A percentile compares a stretch with the other conserved stretches of the same genome.
phyloP scores from a whole-genome alignment of 2,797 vertebrate genomes.

The Meriones psammophilus region DNA sequence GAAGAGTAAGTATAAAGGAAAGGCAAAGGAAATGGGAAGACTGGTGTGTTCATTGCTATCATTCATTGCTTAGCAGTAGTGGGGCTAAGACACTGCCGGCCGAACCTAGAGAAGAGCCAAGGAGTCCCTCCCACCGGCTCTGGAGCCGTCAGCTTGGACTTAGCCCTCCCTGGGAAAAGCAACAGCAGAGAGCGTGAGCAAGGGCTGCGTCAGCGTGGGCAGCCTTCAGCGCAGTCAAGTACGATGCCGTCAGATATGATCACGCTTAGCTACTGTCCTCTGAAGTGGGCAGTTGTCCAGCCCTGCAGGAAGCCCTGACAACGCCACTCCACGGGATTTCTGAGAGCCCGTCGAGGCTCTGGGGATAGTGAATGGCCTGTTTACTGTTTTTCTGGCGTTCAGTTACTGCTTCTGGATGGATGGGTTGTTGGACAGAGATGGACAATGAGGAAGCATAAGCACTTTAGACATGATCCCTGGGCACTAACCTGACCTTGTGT shows the following conservation, averaged over 20 bases:
- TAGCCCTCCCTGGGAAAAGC: background rate
- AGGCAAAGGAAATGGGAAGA: background rate
- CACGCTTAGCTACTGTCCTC: background rate
- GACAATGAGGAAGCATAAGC: background rate
- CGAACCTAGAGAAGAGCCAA: background rate
- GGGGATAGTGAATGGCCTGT: background rate
- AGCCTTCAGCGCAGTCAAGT: background rate
- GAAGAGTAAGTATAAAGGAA: background rate
- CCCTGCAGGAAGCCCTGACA: background rate
- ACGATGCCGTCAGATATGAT: background rate
- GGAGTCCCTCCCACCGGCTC: background rate
- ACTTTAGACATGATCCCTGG: background rate
- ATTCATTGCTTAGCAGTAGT: too few species aligned
- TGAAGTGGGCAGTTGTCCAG: background rate
- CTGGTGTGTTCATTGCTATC: background rate
- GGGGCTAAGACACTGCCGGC: background rate
- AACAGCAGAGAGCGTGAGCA: background rate
- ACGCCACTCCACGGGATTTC: background rate
- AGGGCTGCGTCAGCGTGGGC: background rate
- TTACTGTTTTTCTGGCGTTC: background rate
- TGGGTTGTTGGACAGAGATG: too few species aligned
- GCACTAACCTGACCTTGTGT: background rate
- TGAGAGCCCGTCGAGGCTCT: background rate
- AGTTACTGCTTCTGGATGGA: background rate
- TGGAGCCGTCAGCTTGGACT: background rate